These are phyloP conservation scores for Acipenser transmontanus DNA, from an alignment of 2,797 vertebrate species.

Conservation along the genomic window DNA sequence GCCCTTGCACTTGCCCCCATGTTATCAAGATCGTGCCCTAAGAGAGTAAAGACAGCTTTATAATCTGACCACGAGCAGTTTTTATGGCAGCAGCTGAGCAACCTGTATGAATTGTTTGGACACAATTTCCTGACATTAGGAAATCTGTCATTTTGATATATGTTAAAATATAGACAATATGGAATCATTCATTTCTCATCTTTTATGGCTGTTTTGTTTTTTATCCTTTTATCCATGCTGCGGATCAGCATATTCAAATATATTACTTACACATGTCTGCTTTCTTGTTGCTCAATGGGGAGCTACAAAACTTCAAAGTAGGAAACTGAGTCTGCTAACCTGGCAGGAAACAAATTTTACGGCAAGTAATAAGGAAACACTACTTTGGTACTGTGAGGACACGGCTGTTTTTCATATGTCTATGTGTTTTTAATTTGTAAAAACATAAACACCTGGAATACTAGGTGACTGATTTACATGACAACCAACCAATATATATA, in stretches of 20 bases:
- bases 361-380: conserved; percentile 11
- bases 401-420: conserved; percentile 37
- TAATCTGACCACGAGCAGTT: conserved; percentile 37
- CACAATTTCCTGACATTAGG: conserved; percentile 56
- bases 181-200: conserved; percentile 48
- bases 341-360: conserved; percentile 9
- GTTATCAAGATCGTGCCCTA: conserved; percentile 8
- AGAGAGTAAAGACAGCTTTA: conserved; percentile 43
- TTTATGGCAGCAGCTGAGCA: conserved; percentile 54
- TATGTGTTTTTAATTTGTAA: conserved; percentile 28
- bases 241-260: conserved; percentile 43
- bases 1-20: no score
- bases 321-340: conserved; percentile 22
- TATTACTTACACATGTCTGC: conserved; percentile 58
- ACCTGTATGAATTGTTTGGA: conserved; percentile 46
- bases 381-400: conserved; percentile 3
- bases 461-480: conserved; percentile 12
- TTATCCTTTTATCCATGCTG: conserved; percentile 54
- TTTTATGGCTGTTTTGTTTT: conserved; percentile 37
- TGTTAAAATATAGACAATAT: conserved; percentile 47
- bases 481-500: no score
- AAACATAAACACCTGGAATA: conserved; percentile 43
- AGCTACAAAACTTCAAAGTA: conserved; percentile 31
- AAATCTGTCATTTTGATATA: conserved; percentile 62
- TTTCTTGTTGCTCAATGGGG: conserved; percentile 39